Base-by-base conservation (phyloP, 2,888 invertebrate genomes). In the Nymphalis c-album region DNA sequence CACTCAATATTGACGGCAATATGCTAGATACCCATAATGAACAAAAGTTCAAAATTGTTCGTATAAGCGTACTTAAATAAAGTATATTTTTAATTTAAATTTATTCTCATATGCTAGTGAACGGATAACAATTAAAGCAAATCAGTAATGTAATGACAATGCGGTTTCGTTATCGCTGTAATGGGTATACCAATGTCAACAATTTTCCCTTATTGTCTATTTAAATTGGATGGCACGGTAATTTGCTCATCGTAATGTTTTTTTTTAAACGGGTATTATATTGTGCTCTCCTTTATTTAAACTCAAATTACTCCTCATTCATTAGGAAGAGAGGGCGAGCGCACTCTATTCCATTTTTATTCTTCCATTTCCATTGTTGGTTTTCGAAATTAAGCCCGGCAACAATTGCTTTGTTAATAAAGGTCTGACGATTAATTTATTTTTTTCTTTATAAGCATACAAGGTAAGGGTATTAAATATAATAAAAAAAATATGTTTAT, bases 341-440 rank as follows among this genome's bases (percentile, higher is more conserved):
- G 83, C 82, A 84, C 85, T 88, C 84, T 76, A 84, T 80, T 86
- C 81, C 83, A 85, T 86, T 89, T 89, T 90, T 88, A 88, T 88
- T 86, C 88, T 68, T 61, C 62, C 64, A 62, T 71, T 69, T 85
- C 85, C 88, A 90, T 90, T 90, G 90, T 89, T 90, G 88, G 86
- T 89, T 89, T 89, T 88, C 85, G 82, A 91, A 90, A 90, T 90
- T 89, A 88, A 90, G 87, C 87, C 78, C 84, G 84, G 85, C 81
- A 86, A 89, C 86, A 88, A 89, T 90, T 88, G 89, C 86, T 88
- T 85, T 88, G 90, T 86, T 90, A 90, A 89, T 90, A 90, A 86
- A 87, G 84, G 85, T 83, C 79, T 78, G 76, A 73, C 80, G 60
- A 68, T 68, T 64, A 68, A 68, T 68, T 40, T 60, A 64, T 60